Conservation (phyloP, 2,797 vertebrate species). For the Enteromius anoplus region DNA sequence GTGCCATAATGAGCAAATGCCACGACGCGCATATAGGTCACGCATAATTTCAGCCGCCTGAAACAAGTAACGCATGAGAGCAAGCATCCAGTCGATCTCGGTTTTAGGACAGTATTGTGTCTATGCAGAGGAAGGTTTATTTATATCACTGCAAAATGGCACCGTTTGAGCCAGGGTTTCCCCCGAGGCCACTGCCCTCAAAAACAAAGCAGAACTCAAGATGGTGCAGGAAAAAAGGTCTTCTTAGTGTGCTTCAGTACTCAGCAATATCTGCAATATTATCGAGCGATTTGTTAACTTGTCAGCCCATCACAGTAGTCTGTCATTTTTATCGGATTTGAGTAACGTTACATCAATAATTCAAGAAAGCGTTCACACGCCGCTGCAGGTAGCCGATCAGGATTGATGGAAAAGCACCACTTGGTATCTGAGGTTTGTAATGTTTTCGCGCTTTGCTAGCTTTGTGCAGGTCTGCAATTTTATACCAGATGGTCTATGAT, state of each 20-base stretch:
- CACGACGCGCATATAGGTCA: conserved; percentile 37
- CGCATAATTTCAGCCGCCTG: conserved; percentile 34
- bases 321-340: conserved; percentile 33
- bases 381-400: not conserved
- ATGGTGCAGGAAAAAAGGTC: conserved; percentile 50
- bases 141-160: conserved; percentile 67
- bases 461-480: not conserved
- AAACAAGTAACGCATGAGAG: conserved; percentile 5
- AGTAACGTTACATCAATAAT: conserved; percentile 21
- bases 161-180: conserved; percentile 52
- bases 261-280: not conserved
- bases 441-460: not conserved
- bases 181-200: conserved; percentile 56
- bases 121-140: conserved; percentile 62
- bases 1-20: conserved; percentile 37
- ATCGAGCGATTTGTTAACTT: conserved; percentile 4
- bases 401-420: conserved; percentile 9
- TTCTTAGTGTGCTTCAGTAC: not conserved
- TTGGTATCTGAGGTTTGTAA: not conserved
- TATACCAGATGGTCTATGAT: conserved; percentile 65
- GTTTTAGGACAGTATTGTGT: conserved; percentile 34
- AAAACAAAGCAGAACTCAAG: conserved; percentile 56
- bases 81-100: not conserved
- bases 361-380: not conserved
- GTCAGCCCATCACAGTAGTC: not conserved